Percentiles rank a stretch among this genome's conserved stretches.
phyloP scores from a whole-genome alignment of 37 sponge, comb jelly and placozoan genomes.

The Eunapius fragilis region DNA sequence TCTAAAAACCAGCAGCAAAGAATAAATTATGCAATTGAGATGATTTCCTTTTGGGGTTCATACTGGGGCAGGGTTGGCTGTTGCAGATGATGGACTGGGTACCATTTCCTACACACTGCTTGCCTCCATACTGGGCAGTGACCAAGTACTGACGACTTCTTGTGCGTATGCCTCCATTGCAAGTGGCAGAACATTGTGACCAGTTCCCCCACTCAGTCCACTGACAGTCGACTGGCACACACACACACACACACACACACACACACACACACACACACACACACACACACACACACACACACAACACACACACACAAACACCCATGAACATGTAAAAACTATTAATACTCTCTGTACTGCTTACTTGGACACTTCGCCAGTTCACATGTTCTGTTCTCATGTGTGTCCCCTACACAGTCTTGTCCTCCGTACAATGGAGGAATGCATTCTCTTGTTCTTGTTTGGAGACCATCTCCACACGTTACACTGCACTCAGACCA shows the following conservation, averaged over 20 bases:
- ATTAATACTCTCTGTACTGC: too few relatives aligned
- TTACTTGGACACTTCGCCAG: constrained; percentile 60
- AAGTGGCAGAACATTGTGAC: constrained; percentile 52
- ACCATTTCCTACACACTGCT: constrained; percentile 47
- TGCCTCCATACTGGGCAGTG: constrained; percentile 75
- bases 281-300: too few relatives aligned
- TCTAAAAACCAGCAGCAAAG: constrained; percentile 13
- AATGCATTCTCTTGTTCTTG: constrained; percentile 40
- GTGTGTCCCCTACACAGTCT: constrained; percentile 50
- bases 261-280: too few relatives aligned
- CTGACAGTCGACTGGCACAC: constrained; percentile 39
- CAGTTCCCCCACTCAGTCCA: constrained; percentile 77
- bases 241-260: background rate
- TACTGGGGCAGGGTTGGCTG: constrained; percentile 59
- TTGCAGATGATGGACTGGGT: constrained; percentile 64
- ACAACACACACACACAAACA: too few relatives aligned
- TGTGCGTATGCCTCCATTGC: constrained; percentile 38
- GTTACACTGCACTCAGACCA: constrained; percentile 69
- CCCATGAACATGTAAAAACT: too few relatives aligned
- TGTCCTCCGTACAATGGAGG: constrained; percentile 65
- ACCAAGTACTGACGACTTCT: constrained; percentile 40
- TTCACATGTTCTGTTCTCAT: constrained; percentile 49
- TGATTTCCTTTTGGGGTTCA: too few relatives aligned
- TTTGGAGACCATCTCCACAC: constrained; percentile 56
- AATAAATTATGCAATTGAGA: too few relatives aligned